Percentiles rank a stretch among this genome's conserved stretches.
phyloP scores from a whole-genome alignment of 2,797 vertebrate species.

The Gymnoscopelus braueri region DNA sequence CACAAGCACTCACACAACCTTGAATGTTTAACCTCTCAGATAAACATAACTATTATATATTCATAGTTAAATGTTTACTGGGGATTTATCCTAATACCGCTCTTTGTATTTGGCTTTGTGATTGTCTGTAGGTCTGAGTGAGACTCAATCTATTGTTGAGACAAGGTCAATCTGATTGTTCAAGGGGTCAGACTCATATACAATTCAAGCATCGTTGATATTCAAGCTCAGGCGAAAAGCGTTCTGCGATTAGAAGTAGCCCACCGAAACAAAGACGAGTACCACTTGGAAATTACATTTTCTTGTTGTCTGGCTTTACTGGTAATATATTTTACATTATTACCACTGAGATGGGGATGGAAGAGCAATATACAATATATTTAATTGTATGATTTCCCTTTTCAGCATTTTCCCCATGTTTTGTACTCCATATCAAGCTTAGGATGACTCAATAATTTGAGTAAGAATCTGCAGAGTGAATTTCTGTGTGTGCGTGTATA shows the following conservation, averaged over 20 bases:
- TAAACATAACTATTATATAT: conserved; percentile 57
- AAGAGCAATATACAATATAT: no score
- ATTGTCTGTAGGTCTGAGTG: conserved; percentile 42
- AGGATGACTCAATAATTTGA: no score
- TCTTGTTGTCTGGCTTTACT: no score
- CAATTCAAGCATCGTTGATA: conserved; percentile 57
- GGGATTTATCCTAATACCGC: conserved; percentile 68
- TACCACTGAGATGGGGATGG: no score
- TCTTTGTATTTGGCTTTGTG: conserved; percentile 57
- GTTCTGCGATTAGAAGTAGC: conserved; percentile 11
- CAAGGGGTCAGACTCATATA: conserved; percentile 64
- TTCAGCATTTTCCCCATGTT: no score
- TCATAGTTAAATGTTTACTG: conserved; percentile 66
- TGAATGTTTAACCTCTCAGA: conserved; percentile 21
- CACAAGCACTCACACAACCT: conserved; percentile 5
- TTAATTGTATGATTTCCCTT: no score
- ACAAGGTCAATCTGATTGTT: conserved; percentile 73
- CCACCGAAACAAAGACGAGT: background rate
- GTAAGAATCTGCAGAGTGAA: no score
- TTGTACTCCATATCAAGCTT: no score
- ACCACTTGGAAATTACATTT: no score
- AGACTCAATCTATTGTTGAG: conserved; percentile 65
- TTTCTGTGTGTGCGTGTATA: background rate
- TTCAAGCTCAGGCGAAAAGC: conserved; percentile 28
- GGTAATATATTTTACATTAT: no score